Percentiles rank a stretch among this genome's conserved stretches.
phyloP scores from a whole-genome alignment of 2,797 vertebrate genomes.

The Tamandua tetradactyla region DNA sequence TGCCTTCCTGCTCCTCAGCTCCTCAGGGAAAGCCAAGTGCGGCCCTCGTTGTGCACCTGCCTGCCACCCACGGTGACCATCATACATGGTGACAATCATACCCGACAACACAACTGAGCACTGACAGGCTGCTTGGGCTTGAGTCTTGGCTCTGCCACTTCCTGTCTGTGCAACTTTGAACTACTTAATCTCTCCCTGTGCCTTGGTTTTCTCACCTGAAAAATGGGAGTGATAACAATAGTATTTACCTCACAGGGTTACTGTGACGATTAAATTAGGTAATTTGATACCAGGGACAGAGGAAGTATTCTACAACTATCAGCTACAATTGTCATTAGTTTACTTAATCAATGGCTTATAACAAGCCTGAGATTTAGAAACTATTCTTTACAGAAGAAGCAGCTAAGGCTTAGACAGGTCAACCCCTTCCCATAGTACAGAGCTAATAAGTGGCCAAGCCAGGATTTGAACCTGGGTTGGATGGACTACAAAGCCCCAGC shows the following conservation, averaged over 20 bases:
- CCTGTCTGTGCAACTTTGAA: not conserved
- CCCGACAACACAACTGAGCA: not conserved
- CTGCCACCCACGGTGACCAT: not conserved
- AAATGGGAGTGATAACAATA: not conserved
- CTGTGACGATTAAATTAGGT: not conserved
- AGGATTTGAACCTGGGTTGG: not conserved
- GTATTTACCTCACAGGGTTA: not conserved
- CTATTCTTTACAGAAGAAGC: not conserved
- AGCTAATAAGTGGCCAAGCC: not conserved
- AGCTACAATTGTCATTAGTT: not conserved
- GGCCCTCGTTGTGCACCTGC: not conserved
- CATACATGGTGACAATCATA: rapidly evolving
- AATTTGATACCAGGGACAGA: not conserved
- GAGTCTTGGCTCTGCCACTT: conserved; percentile 4
- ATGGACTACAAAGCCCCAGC: not conserved
- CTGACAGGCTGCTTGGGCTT: not conserved
- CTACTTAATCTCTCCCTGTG: not conserved
- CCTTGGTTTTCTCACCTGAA: conserved; percentile 32
- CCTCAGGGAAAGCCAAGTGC: not conserved
- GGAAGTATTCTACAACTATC: not conserved
- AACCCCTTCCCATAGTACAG: not conserved
- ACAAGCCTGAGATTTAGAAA: not conserved
- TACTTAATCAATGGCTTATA: not conserved
- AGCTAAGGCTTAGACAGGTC: not conserved
- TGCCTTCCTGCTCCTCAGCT: not conserved